A percentile compares a stretch with the other conserved stretches of the same genome.
Conservation (phyloP, 1,140 invertebrate species). For the Habropoda laboriosa region DNA sequence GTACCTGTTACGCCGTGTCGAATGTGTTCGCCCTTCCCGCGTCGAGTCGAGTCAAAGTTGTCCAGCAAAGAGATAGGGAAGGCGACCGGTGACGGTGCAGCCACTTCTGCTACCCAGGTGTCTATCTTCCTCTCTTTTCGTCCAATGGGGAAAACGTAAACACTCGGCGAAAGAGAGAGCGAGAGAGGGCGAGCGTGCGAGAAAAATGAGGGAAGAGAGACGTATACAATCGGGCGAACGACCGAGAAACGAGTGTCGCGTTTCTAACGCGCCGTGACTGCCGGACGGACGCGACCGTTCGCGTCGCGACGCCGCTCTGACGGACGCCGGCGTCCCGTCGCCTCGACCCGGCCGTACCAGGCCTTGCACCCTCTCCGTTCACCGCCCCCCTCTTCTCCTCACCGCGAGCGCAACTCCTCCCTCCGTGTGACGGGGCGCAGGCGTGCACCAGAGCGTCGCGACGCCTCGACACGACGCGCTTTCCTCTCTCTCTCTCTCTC, state of each 20-base stretch:
- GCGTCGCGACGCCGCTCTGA: constrained; percentile 76
- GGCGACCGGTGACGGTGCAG: no score
- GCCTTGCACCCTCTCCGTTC: constrained; percentile 63
- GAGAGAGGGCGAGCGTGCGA: no score
- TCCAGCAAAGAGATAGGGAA: no score
- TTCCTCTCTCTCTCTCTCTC: not conserved
- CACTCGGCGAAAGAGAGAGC: no score
- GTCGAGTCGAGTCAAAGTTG: not conserved
- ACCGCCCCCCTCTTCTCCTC: constrained; percentile 9
- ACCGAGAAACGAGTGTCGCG: not conserved
- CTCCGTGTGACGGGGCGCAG: constrained; percentile 52
- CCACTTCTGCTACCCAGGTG: no score
- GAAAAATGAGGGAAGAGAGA: no score
- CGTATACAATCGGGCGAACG: not conserved
- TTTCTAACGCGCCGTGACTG: not conserved
- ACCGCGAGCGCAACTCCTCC: constrained; percentile 47
- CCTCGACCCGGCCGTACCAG: constrained; percentile 74
- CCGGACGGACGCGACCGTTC: constrained; percentile 67
- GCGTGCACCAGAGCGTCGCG: constrained; percentile 55
- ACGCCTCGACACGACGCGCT: constrained; percentile 37
- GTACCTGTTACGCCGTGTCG: constrained; percentile 61
- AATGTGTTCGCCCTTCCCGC: not conserved
- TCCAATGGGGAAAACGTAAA: constrained; percentile 25
- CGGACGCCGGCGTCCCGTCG: constrained; percentile 68
- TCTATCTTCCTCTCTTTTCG: no score